phyloP scores from a whole-genome alignment of 2,797 vertebrate species.

The Sus cebifrons region DNA sequence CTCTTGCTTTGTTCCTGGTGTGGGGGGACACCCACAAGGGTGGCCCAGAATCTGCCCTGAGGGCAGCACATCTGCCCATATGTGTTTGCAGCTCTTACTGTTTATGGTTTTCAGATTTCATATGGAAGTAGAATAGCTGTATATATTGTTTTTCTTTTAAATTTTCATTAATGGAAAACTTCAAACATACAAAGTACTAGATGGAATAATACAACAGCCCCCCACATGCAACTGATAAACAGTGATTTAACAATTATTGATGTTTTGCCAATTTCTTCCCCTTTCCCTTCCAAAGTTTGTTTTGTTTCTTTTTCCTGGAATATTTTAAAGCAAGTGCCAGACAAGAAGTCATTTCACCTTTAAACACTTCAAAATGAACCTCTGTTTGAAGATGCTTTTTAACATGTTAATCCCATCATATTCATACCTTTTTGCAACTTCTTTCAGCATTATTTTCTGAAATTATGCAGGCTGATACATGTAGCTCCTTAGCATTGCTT shows the following conservation, averaged over 20 bases:
- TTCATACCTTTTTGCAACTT: background rate
- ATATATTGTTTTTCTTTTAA: background rate
- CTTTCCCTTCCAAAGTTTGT: no score
- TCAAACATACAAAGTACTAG: no score
- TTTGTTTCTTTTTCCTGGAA: background rate
- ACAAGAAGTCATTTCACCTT: background rate
- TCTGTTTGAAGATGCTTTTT: background rate
- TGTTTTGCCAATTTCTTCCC: background rate
- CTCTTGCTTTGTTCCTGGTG: background rate
- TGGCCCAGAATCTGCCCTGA: background rate
- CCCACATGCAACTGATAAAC: background rate
- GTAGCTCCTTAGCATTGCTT: background rate
- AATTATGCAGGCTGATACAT: background rate
- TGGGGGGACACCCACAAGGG: rapidly evolving
- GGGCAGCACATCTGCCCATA: rapidly evolving
- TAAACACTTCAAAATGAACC: background rate
- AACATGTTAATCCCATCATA: background rate
- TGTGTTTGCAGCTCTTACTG: background rate
- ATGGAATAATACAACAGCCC: background rate
- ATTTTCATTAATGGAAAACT: background rate
- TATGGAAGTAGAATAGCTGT: background rate
- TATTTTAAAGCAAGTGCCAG: background rate
- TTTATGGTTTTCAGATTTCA: background rate
- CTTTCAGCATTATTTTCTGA: background rate
- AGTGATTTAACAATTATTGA: background rate